Evolutionary conservation across 2,797 vertebrate genomes (phyloP).

Genomic region (Schizopygopsis pylzovi): DNA sequence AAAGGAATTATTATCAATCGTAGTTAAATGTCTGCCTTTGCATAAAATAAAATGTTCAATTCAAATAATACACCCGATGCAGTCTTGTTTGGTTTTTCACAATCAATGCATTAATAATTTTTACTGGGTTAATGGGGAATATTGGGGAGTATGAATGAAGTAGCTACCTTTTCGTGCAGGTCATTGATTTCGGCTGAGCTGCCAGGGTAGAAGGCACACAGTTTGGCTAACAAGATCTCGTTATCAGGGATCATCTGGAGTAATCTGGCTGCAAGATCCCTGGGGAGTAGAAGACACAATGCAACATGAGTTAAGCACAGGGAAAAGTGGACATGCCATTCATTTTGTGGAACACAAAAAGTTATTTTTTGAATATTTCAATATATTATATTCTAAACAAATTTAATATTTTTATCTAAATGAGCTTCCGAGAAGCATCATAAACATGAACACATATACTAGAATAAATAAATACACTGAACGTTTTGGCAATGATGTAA

Average conservation of each 20-base stretch:
- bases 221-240: slow-evolving; percentile 84
- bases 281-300: slow-evolving; percentile 62
- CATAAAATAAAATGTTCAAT: background rate
- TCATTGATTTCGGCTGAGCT: slow-evolving; percentile 83
- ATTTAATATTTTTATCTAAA: background rate
- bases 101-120: background rate
- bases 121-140: background rate
- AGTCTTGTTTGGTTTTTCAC: background rate
- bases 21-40: background rate
- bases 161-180: slow-evolving; percentile 84
- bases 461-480: no score
- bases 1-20: background rate
- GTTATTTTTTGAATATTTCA: background rate
- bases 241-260: slow-evolving; percentile 90
- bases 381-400: no score
- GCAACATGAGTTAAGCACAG: background rate
- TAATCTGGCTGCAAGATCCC: slow-evolving; percentile 89
- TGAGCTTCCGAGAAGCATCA: background rate
- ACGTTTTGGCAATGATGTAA: background rate
- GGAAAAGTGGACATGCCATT: background rate
- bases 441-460: background rate
- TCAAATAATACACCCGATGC: background rate
- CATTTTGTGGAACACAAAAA: background rate
- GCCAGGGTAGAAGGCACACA: slow-evolving; percentile 92
- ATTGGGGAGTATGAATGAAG: background rate